Percentiles rank a stretch among this genome's conserved stretches.
Conservation (phyloP, 2,797 vertebrate species). For the Schizothorax lantsangensis region DNA sequence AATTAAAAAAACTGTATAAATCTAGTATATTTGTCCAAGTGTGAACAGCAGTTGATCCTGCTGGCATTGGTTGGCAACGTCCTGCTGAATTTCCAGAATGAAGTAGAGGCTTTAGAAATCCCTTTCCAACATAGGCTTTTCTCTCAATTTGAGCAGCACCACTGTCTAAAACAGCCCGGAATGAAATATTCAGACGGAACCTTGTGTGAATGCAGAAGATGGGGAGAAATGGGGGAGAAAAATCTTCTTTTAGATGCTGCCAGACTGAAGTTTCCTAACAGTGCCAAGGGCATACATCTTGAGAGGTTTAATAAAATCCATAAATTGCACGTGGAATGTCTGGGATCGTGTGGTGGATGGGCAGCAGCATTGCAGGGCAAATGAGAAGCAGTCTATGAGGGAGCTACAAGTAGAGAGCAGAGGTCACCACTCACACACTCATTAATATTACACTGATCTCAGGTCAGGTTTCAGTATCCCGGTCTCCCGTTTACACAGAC, state of each 20-base stretch:
- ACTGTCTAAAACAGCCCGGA: constrained; percentile 67
- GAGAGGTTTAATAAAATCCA: constrained; percentile 74
- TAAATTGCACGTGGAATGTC: constrained; percentile 71
- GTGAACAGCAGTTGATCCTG: constrained; percentile 69
- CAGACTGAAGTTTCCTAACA: constrained; percentile 63
- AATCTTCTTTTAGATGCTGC: constrained; percentile 63
- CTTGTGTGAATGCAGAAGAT: constrained; percentile 46
- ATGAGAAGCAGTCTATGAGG: constrained; percentile 66
- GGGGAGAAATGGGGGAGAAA: constrained; percentile 39
- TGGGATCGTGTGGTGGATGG: constrained; percentile 62
- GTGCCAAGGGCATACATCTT: constrained; percentile 68
- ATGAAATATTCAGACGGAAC: constrained; percentile 72
- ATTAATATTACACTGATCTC: constrained; percentile 53
- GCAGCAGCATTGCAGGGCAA: constrained; percentile 58
- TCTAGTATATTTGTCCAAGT: constrained; percentile 66
- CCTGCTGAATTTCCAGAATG: constrained; percentile 73
- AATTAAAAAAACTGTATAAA: constrained; percentile 60
- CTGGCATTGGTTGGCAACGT: constrained; percentile 72
- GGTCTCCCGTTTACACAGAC: constrained; percentile 19
- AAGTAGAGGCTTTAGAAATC: constrained; percentile 68
- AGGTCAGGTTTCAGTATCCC: constrained; percentile 25
- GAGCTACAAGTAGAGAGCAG: background rate
- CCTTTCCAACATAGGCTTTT: constrained; percentile 65
- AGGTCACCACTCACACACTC: constrained; percentile 43
- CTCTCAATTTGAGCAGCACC: constrained; percentile 69